Base-by-base conservation (phyloP, 1,140 invertebrate genomes). In the Phthorimaea operculella region DNA sequence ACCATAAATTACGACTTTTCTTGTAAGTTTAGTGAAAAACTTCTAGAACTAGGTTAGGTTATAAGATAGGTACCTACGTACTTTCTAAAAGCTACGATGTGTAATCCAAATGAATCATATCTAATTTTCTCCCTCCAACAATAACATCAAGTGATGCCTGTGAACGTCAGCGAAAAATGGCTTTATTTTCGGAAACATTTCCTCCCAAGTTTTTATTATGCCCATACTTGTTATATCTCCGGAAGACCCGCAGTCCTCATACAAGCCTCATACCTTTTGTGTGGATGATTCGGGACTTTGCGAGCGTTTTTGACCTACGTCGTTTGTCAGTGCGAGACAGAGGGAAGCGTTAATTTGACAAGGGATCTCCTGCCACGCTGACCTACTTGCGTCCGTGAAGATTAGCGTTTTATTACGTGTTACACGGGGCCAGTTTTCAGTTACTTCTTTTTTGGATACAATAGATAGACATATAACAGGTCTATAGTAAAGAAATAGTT, bases 301-400 rank as follows among this genome's bases (percentile, higher is more conserved):
- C 15, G 44, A 12, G 16, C 15, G 15, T 47, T 47, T n/a, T 39
- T 39, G 10, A 39, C 36, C 36, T 39, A 50, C 67, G 62, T 74
- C 73, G 71, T 79, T 77, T 77, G 73, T 79, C 76, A 77, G 60
- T 33, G 33, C 17, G 61, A 75, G 71, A 72, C 68, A 76, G 62
- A 70, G 64, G 70, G 58, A 64, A 65, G 68, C 73, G 74, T 76
- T 79, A 79, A 77, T 79, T 79, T 79, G 76, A 79, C 76, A 77
- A 69, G 76, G 76, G 76, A 72, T 74, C 72, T 61, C 45, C 56
- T 60, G 67, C 61, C 63, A 66, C 54, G 62, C 59, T 72, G 73
- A 70, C 73, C 73, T 63, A 76, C 63, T 71, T 76, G 72, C 63
- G 63, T 59, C 49, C 47, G 52, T 56, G 54, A 58, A 59, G 63